A percentile compares a stretch with the other conserved stretches of the same genome.
Evolutionary conservation across 2,113 vertebrate species (phyloP).

Genomic region (Proteles cristata): DNA sequence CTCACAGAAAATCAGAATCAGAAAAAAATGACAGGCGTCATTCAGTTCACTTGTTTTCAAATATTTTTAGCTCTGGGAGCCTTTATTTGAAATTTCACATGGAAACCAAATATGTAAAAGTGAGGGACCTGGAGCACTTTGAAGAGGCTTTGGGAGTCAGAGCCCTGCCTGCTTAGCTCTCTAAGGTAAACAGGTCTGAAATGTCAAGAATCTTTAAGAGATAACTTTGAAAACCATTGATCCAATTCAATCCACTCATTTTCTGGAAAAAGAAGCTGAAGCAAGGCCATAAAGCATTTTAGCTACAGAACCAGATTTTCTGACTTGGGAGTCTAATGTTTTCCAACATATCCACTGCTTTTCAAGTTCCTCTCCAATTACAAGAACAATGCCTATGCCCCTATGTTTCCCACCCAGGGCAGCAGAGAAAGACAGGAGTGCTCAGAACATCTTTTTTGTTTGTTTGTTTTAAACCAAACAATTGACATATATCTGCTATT

Average conservation of each 20-base stretch:
- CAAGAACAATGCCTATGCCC: background rate
- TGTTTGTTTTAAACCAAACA: background rate
- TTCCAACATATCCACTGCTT: background rate
- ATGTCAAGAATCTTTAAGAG: slow-evolving; percentile 15
- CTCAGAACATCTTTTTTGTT: background rate
- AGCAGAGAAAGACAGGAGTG: background rate
- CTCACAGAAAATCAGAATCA: background rate
- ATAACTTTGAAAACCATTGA: background rate
- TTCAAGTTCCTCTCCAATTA: background rate
- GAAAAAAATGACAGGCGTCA: background rate
- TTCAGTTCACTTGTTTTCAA: background rate
- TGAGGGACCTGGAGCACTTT: background rate
- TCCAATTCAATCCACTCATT: background rate
- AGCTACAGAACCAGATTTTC: background rate
- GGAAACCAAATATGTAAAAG: background rate
- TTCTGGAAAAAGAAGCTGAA: background rate
- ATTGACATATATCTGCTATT: background rate
- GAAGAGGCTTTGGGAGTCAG: background rate
- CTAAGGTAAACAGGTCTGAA: background rate
- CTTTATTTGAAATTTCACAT: background rate
- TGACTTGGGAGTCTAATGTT: background rate
- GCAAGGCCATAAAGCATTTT: background rate
- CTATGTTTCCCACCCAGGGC: background rate
- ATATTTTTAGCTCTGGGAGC: background rate
- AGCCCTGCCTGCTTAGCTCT: background rate